Evolutionary conservation across 2,888 invertebrate genomes (phyloP), one percentile per base, ranked within the genome.

Genomic region (Apantesis nais): DNA sequence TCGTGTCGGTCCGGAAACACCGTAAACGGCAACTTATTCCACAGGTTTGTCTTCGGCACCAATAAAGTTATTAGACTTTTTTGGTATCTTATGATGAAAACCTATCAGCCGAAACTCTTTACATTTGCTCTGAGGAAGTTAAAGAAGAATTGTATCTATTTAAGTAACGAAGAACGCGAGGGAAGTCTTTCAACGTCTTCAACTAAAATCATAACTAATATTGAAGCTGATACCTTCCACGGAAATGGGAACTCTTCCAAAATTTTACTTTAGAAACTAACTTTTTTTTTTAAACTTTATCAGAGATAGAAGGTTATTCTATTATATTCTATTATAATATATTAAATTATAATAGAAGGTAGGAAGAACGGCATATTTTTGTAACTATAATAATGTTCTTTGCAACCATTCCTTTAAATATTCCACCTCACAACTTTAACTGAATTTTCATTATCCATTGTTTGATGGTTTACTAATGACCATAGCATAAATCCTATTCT

Each of bases 21-120:
- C n/a, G n/a, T n/a, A n/a, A n/a, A n/a, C n/a, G n/a, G n/a, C n/a
- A n/a, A n/a, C n/a, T n/a, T n/a, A n/a, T n/a, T n/a, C n/a, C n/a
- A n/a, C n/a, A n/a, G n/a, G n/a, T n/a, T n/a, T n/a, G n/a, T 55
- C 55, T 55, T 37, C 11, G 39, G 39, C 19, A 37, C 37, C 55
- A 37, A 34, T 37, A 39, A 66, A 66, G 66, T 55, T 66, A 66
- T 66, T 55, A 66, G 34, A 66, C 55, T 34, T 55, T 55, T 66
- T 66, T 55, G 66, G 25, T 55, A 66, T 55, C 29, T 22, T 25
- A n/a, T 25, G 37, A 66, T 39, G 55, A 39, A 66, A 55, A 8
- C 25, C 4, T 37, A 16, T 55, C 37, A 19, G 11, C 29, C 39
- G 29, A 25, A 37, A 55, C 22, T 55, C 37, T 55, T 65, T 65